These are phyloP conservation scores for Reinhardtius hippoglossoides DNA, from an alignment of 2,113 vertebrate genomes.

Conservation along the genomic window DNA sequence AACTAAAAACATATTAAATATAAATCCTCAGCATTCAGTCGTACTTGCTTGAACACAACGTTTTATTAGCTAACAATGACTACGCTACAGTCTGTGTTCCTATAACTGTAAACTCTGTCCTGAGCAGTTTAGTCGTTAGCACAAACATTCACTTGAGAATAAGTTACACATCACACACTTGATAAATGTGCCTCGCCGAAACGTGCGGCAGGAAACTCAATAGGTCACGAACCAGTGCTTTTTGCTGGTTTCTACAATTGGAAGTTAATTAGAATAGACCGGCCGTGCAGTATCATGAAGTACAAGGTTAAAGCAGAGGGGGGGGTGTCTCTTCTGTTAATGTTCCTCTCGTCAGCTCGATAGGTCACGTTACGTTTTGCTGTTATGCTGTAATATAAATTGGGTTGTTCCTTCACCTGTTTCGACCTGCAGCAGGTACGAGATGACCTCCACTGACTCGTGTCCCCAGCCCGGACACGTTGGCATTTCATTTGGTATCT, in stretches of 20 bases:
- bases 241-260: constrained; percentile 41
- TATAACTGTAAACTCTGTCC: too few relatives aligned
- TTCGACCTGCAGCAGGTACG: constrained; percentile 4
- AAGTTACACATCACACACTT: background rate
- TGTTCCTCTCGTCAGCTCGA: constrained; percentile 38
- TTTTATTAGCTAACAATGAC: background rate
- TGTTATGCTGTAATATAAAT: background rate
- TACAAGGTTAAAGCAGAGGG: constrained; percentile 32
- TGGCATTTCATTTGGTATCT: background rate
- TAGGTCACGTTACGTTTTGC: constrained; percentile 50
- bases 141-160: background rate
- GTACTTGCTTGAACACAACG: too few relatives aligned
- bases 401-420: background rate
- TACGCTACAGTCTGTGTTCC: too few relatives aligned
- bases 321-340: constrained; percentile 13
- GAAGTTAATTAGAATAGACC: constrained; percentile 62
- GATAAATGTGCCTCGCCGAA: constrained; percentile 26
- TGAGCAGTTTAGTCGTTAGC: too few relatives aligned
- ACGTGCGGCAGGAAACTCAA: constrained; percentile 46
- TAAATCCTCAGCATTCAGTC: too few relatives aligned
- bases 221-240: constrained; percentile 63
- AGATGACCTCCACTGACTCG: background rate
- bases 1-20: too few relatives aligned
- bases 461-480: too few relatives aligned
- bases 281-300: constrained; percentile 15